Evolutionary conservation across 2,797 vertebrate species (phyloP), one percentile per base, ranked within the genome.

Genomic region (Tokudaia tokunoshimensis): DNA sequence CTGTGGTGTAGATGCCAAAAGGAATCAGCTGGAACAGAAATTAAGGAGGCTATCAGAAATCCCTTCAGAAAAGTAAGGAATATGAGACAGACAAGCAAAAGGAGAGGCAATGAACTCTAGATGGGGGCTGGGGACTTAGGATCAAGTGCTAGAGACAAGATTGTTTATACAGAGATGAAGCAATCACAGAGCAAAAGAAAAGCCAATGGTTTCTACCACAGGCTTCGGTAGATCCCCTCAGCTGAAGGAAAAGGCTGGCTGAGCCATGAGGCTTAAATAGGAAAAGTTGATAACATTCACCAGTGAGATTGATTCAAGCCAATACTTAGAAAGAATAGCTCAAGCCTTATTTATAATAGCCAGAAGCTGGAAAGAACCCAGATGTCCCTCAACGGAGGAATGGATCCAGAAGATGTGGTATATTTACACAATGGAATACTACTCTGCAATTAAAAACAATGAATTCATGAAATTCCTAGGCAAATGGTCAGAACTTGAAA

Each of bases 191-290:
- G 1, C n/a, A 26, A 72, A 67, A n/a, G 19, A 61, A 57, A 76
- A 50, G 59, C 29, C 26, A 22, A 12, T 3, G 0, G 2, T 57
- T 31, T 41, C 17, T 55, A 44, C n/a, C 63, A 31, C 19, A 78
- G 37, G 8, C 3, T 24, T 0, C 37, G 29, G 1, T 8, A 14
- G 20, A 59, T 12, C 0, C 0, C 22, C 26, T n/a, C 59, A 0
- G 34, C 57, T 4, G 50, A 67, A 76, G 75, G 37, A 76, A 81
- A 41, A 5, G 52, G 20, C 20, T 20, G 22, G 14, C 17, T 34
- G 11, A 24, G 34, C 10, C 12, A 2, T 1, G 74, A 76, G 55
- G 2, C 47, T 55, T 15, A 3, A 41, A 26, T 67, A 37, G 47
- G 57, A 34, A 67, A 76, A 6, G 0, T 6, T 11, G 6, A 20